Conservation (phyloP, 2,888 invertebrate genomes). For the Aleiodes leptofemur region DNA sequence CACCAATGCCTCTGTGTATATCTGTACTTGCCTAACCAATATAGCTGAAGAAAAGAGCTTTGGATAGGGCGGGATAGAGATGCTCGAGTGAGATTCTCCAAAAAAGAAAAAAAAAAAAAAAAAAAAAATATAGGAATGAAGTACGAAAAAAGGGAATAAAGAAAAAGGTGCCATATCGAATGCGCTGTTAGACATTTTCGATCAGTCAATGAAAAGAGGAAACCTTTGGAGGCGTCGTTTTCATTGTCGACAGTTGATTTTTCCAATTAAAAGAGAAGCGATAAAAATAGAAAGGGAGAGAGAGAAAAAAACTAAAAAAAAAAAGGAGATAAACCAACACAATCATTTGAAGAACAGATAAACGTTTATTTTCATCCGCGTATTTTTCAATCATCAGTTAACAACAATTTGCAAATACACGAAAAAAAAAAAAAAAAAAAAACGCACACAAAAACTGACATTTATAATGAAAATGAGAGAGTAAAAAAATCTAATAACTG, state of each 20-base stretch:
- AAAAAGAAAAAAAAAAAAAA: constrained; percentile 4
- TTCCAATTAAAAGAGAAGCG: constrained; percentile 65
- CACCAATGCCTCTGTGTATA: neutral
- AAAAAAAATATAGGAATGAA: neutral
- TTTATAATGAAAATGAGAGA: constrained; percentile 1
- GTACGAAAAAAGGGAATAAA: constrained; percentile 25
- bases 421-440: too few species aligned
- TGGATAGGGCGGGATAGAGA: constrained; percentile 34
- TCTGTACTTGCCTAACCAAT: constrained; percentile 30
- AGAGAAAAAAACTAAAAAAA: neutral
- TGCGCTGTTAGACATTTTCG: constrained; percentile 46
- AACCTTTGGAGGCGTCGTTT: constrained; percentile 41
- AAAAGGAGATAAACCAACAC: neutral
- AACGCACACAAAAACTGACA: neutral
- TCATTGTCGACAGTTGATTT: constrained; percentile 64
- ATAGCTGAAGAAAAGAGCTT: constrained; percentile 30
- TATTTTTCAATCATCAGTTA: constrained; percentile 19
- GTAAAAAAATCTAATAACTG: constrained; percentile 32
- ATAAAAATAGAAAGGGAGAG: constrained; percentile 20
- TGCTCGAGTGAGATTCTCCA: constrained; percentile 29
- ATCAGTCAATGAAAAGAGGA: constrained; percentile 51
- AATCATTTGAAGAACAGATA: neutral
- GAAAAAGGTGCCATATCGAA: constrained; percentile 45
- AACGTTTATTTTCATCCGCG: constrained; percentile 35
- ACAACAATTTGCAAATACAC: constrained; percentile 41